Base-by-base conservation (phyloP, 2,888 invertebrate genomes). In the Nudaria mundana region DNA sequence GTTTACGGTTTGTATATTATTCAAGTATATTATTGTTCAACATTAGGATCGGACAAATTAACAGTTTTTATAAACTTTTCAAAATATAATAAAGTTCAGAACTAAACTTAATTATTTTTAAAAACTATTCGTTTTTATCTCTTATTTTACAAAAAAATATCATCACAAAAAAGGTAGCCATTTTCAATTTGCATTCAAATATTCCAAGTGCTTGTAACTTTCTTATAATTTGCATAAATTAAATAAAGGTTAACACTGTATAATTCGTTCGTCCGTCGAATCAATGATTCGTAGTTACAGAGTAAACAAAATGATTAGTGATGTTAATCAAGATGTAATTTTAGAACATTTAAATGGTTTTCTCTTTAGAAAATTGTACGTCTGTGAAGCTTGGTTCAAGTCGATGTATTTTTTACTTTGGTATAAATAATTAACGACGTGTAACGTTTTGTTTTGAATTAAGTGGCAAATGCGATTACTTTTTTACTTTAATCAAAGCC, bases 211-310 rank as follows among this genome's bases (percentile, higher is more conserved):
- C 44, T 48, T 43, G 47, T 62, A 60, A 55, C 61, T 41, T 54
- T 55, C 47, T 64, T 58, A 71, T 73, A 73, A 81, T 82, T 75
- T 77, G 60, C 81, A 81, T 82, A 75, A 73, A 78, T 82, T 78
- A 78, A 54, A 61, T 61, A 66, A 70, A 72, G 65, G 66, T 74
- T 71, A 74, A 69, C 65, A 66, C 60, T 46, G 63, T 75, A 69
- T 80, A 74, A 80, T 78, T 76, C 56, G 30, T 54, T 48, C 40
- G 28, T 37, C 40, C 25, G 18, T 29, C 38, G 61, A 66, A 54
- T 56, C 58, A 59, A 55, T 52, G 63, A 71, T 70, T 66, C 48
- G 56, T 66, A 69, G 60, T 63, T 68, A 63, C 63, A 70, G 53
- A 65, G 65, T 60, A 71, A 74, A 77, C 54, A 67, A 66, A 74